Evolutionary conservation across 2,113 vertebrate genomes (phyloP).

Genomic region (Heliornis fulica): DNA sequence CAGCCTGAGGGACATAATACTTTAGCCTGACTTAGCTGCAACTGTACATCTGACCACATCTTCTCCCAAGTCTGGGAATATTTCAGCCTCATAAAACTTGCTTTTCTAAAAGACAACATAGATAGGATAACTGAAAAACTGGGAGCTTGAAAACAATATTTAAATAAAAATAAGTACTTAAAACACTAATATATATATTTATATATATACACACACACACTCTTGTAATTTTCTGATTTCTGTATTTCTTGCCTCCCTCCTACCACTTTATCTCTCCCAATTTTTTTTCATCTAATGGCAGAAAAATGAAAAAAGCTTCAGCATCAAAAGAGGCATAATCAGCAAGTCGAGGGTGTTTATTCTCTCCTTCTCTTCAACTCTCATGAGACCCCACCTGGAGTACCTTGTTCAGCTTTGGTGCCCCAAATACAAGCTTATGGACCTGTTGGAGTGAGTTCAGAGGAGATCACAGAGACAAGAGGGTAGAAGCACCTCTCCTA

Average conservation of each 20-base stretch:
- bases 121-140: neutral
- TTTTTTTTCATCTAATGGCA: neutral
- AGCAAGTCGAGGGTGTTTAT: too few relatives aligned
- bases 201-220: neutral
- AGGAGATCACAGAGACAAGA: too few relatives aligned
- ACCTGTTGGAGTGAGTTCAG: too few relatives aligned
- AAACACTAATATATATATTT: neutral
- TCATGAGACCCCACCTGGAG: too few relatives aligned
- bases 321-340: too few relatives aligned
- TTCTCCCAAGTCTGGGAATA: neutral
- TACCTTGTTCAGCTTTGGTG: too few relatives aligned
- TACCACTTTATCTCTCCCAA: rapidly evolving
- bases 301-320: neutral
- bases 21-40: neutral
- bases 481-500: too few relatives aligned
- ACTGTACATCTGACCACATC: neutral
- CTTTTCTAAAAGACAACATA: neutral
- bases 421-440: too few relatives aligned
- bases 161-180: neutral
- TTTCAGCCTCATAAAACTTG: neutral
- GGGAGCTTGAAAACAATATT: neutral
- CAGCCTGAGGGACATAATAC: neutral
- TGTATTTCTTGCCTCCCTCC: rapidly evolving
- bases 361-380: too few relatives aligned
- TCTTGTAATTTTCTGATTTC: neutral